A percentile compares a stretch with the other conserved stretches of the same genome.
phyloP scores from a whole-genome alignment of 2,888 invertebrate species.

The Harpagoxenus sublaevis region DNA sequence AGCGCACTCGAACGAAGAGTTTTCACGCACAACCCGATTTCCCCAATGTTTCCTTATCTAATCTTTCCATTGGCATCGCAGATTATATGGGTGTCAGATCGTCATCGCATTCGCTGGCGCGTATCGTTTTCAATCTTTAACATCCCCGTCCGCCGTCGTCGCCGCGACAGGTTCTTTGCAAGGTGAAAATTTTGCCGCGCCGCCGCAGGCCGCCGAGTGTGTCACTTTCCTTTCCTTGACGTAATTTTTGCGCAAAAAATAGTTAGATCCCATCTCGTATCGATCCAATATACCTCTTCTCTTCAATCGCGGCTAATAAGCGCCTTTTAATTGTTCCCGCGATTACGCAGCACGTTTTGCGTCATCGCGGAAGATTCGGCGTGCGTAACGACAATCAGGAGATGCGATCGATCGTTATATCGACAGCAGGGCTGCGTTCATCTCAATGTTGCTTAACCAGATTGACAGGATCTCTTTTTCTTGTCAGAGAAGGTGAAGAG shows the following conservation, averaged over 20 bases:
- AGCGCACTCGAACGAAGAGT: background rate
- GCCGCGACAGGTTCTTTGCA: conserved; percentile 30
- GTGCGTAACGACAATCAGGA: background rate
- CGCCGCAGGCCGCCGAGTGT: conserved; percentile 35
- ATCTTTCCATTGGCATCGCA: background rate
- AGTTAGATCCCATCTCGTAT: conserved; percentile 9
- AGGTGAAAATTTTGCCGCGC: conserved; percentile 47
- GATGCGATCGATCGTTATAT: conserved; percentile 9
- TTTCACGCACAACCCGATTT: conserved; percentile 20
- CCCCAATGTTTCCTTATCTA: conserved; percentile 6
- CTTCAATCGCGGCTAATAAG: conserved; percentile 17
- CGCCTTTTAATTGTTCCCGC: conserved; percentile 36
- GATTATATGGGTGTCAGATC: background rate
- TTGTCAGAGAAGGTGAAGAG: background rate
- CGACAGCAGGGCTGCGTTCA: background rate
- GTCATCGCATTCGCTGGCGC: conserved; percentile 17
- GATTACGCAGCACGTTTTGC: conserved; percentile 15
- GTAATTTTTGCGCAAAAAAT: conserved; percentile 43
- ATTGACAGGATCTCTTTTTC: background rate
- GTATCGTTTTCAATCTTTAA: conserved; percentile 27
- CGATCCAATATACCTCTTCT: background rate
- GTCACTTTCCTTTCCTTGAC: conserved; percentile 47
- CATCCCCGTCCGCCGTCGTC: background rate
- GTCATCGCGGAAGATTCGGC: conserved; percentile 7
- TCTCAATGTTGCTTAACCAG: conserved; percentile 1